Base-by-base conservation (phyloP, 30 jellyfish, hydroid and myxozoan species). In the Pseudorhiza aurosa region DNA sequence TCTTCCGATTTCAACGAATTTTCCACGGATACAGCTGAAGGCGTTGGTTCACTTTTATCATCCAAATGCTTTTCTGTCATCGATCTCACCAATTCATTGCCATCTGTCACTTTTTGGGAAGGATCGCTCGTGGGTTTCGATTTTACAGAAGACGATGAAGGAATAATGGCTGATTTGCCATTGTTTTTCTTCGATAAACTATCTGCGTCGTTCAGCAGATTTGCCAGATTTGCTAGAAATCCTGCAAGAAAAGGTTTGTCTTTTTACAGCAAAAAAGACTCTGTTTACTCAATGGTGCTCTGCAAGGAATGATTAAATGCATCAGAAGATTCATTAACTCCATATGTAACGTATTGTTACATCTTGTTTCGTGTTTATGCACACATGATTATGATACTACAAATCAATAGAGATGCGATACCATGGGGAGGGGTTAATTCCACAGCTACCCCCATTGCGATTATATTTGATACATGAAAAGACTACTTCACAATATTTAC, bases 171-270 rank as follows among this genome's bases (percentile, higher is more conserved):
- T 22, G 88, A 59, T 58, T 78, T 75, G 18, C 83, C 80, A 17
- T 31, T 32, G 35, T 39, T 58, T 39, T 70, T 70, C 71, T 51
- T 76, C 36, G 98, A 78, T 58, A 92, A 28, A 62, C 46, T 44
- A 40, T 92, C 98, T 22, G 98, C 98, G 43, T 92, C 98, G 50
- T 69, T 92, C 45, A 92, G 85, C 49, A 92, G 57, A 42, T 77
- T 80, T 12, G 98, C 98, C 43, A 92, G 89, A 45, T 86, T 92
- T 30, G 98, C 97, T 9, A 92, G 84, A 75, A 92, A 92, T 5
- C 98, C 98, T 92, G 56, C 28, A 40, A 17, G 18, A 29, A 10
- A 40, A 30, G 31, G 7, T 67, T 7, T 3, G n/a, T n/a, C n/a
- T n/a, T n/a, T n/a, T n/a, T n/a, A n/a, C n/a, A n/a, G n/a, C n/a